A percentile compares a stretch with the other conserved stretches of the same genome.
Conservation (phyloP, 2,797 vertebrate species). For the Chromobotia macracanthus region DNA sequence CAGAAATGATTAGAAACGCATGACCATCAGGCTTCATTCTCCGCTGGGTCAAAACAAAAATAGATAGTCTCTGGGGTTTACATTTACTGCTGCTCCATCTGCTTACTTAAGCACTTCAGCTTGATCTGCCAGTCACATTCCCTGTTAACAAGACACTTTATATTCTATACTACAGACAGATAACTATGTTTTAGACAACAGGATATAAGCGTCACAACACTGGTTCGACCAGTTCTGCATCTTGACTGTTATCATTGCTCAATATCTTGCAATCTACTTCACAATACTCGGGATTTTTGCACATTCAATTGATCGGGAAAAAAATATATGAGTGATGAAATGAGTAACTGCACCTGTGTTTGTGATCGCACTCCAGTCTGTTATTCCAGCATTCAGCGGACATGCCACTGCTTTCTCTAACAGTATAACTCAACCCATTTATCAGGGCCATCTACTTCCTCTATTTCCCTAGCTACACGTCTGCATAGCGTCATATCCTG, state of each 20-base stretch:
- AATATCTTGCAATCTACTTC: not conserved
- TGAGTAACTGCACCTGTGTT: conserved; percentile 31
- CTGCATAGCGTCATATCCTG: conserved; percentile 63
- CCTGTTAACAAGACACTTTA: not conserved
- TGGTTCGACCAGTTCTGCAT: not conserved
- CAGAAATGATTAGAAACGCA: not conserved
- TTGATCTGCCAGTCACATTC: not conserved
- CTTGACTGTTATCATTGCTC: not conserved
- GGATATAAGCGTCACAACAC: not conserved
- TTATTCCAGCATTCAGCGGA: conserved; percentile 6
- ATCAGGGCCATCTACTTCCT: conserved; percentile 28
- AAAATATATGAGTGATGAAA: not conserved
- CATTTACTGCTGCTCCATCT: not conserved
- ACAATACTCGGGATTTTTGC: not conserved
- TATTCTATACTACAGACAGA: not conserved
- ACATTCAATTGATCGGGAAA: no score
- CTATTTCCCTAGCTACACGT: conserved; percentile 74
- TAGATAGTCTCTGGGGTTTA: not conserved
- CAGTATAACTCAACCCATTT: not conserved
- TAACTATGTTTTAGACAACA: not conserved
- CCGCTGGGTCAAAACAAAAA: not conserved
- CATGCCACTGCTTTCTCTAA: not conserved
- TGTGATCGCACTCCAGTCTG: conserved; percentile 4
- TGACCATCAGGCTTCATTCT: not conserved
- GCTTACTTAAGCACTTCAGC: not conserved